Evolutionary conservation across 37 sponge, comb jelly and placozoan species (phyloP).

Genomic region (Amphimedon queenslandica): DNA sequence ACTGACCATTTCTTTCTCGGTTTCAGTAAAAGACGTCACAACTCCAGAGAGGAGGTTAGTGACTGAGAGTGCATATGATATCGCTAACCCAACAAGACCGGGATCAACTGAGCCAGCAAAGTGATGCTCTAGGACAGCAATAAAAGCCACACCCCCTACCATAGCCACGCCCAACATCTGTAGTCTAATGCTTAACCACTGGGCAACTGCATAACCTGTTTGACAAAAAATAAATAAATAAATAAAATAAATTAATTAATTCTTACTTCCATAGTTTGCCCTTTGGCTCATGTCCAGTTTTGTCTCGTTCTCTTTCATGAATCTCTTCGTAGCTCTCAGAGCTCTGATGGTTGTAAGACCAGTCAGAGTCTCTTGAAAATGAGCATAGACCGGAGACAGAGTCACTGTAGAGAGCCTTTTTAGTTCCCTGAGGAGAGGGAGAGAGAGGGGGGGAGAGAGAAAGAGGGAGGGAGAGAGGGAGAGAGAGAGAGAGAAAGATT

Average conservation of each 20-base stretch:
- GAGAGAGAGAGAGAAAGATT: too few species aligned
- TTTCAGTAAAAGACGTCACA: slow-evolving; percentile 89
- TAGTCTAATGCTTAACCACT: slow-evolving; percentile 87
- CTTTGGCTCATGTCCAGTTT: slow-evolving; percentile 80
- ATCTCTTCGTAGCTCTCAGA: slow-evolving; percentile 57
- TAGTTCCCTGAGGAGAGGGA: slow-evolving; percentile 67
- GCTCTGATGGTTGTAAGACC: slow-evolving; percentile 85
- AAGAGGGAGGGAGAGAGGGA: too few species aligned
- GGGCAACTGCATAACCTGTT: slow-evolving; percentile 70
- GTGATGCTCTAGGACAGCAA: slow-evolving; percentile 91
- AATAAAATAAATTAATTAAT: background rate
- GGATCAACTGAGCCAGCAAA: slow-evolving; percentile 72
- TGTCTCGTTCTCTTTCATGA: slow-evolving; percentile 63
- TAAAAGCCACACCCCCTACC: slow-evolving; percentile 81
- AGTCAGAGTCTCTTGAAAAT: slow-evolving; percentile 88
- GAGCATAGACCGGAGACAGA: slow-evolving; percentile 93
- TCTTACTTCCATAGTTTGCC: slow-evolving; percentile 83
- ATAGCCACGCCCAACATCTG: slow-evolving; percentile 88
- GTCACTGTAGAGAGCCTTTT: slow-evolving; percentile 91
- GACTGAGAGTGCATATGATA: slow-evolving; percentile 94
- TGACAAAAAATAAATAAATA: background rate
- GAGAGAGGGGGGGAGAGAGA: background rate
- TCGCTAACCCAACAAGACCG: slow-evolving; percentile 92
- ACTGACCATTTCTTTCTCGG: slow-evolving; percentile 97
- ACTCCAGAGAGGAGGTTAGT: slow-evolving; percentile 79